These are phyloP conservation scores for Aphidius gifuensis DNA, from an alignment of 1,140 invertebrate genomes.

Conservation along the genomic window DNA sequence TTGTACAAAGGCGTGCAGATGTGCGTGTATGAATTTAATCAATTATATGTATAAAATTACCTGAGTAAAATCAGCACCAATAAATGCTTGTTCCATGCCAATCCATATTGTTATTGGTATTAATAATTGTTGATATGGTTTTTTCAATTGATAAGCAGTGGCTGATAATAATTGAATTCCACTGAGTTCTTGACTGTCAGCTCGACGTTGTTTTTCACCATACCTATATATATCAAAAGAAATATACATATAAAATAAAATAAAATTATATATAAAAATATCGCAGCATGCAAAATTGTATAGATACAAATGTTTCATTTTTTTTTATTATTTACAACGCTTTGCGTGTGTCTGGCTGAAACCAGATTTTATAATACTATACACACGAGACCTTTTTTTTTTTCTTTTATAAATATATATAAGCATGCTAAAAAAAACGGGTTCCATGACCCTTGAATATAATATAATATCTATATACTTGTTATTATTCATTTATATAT, in stretches of 20 bases:
- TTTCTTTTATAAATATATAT: too few species aligned
- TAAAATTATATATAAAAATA: neutral
- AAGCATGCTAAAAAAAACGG: conserved; percentile 1
- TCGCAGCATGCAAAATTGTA: too few species aligned
- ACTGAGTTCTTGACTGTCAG: conserved; percentile 67
- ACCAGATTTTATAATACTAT: too few species aligned
- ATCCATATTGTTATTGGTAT: conserved; percentile 96
- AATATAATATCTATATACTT: neutral
- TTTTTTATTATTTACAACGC: too few species aligned
- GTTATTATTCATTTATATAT: neutral
- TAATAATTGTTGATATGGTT: conserved; percentile 85
- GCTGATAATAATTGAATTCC: conserved; percentile 82
- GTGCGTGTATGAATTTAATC: too few species aligned
- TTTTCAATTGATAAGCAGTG: conserved; percentile 87
- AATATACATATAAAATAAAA: conserved; percentile 5
- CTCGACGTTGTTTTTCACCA: conserved; percentile 74
- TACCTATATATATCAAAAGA: conserved; percentile 57
- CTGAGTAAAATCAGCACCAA: conserved; percentile 91
- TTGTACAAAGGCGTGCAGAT: too few species aligned
- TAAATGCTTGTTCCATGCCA: conserved; percentile 95
- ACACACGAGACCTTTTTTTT: too few species aligned
- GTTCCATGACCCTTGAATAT: conserved; percentile 14
- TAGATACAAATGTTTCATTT: too few species aligned
- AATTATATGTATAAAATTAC: conserved; percentile 50
- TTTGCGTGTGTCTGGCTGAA: too few species aligned